These are phyloP conservation scores for Drosophila nasuta DNA, from an alignment of 1,140 invertebrate genomes.

Conservation along the genomic window DNA sequence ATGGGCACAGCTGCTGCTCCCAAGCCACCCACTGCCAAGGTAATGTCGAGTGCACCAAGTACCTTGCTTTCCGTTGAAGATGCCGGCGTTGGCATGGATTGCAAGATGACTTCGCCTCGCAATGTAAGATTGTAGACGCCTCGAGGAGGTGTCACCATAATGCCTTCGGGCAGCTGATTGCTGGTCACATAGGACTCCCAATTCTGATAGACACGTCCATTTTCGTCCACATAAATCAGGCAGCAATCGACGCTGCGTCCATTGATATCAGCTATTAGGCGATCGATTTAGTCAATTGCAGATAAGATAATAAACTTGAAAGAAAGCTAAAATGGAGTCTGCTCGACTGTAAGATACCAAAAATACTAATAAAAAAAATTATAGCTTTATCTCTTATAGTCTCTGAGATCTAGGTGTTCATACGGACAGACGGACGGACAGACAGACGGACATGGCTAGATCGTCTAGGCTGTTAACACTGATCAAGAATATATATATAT, in stretches of 20 bases:
- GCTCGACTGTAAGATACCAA: too few species aligned
- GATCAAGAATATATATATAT: too few species aligned
- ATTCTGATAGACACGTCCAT: constrained; percentile 75
- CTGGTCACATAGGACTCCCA: constrained; percentile 64
- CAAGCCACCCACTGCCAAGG: constrained; percentile 54
- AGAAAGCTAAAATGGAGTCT: too few species aligned
- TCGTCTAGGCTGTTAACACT: too few species aligned
- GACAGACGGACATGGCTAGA: too few species aligned
- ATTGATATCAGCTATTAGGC: constrained; percentile 17
- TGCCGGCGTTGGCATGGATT: constrained; percentile 58
- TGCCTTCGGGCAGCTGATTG: constrained; percentile 66
- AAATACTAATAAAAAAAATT: too few species aligned
- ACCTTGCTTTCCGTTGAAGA: constrained; percentile 5
- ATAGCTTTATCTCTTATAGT: too few species aligned
- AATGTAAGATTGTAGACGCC: constrained; percentile 57
- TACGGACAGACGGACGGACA: too few species aligned
- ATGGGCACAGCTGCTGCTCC: constrained; percentile 51
- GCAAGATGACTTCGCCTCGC: constrained; percentile 26
- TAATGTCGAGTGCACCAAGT: constrained; percentile 46
- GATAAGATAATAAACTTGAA: not conserved
- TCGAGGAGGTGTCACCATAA: constrained; percentile 64
- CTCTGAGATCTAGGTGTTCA: too few species aligned
- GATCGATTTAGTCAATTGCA: not conserved
- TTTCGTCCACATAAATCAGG: constrained; percentile 77
- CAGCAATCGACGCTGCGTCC: constrained; percentile 62